Percentiles rank a stretch among this genome's conserved stretches.
Evolutionary conservation across 2,113 vertebrate species (phyloP).

Genomic region (Phrynosoma blainvillii): DNA sequence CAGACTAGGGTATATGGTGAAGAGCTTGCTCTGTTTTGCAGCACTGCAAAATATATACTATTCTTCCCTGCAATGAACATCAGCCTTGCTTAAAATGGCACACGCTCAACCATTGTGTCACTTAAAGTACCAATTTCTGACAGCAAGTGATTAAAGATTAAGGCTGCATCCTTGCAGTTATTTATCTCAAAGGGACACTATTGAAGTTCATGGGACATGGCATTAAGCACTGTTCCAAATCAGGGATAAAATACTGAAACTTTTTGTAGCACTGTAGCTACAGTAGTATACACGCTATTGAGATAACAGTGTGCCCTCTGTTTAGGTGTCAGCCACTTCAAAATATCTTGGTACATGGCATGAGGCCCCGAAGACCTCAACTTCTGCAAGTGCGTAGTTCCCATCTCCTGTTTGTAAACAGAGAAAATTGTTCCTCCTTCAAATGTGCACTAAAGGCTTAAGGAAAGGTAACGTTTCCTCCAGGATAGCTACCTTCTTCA

Average conservation of each 20-base stretch:
- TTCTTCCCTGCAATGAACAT: constrained; percentile 51
- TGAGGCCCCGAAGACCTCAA: neutral
- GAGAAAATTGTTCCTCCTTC: neutral
- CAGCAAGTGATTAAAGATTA: constrained; percentile 32
- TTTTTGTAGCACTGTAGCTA: constrained; percentile 39
- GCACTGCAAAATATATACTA: constrained; percentile 62
- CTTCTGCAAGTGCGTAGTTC: neutral
- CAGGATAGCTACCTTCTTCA: neutral
- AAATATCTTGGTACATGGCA: constrained; percentile 56
- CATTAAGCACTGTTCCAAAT: constrained; percentile 1
- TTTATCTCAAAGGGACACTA: neutral
- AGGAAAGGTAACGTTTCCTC: neutral
- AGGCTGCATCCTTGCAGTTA: constrained; percentile 51
- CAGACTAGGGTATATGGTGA: constrained; percentile 81
- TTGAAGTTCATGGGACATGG: neutral
- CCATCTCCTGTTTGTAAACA: neutral
- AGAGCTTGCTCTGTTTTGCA: constrained; percentile 74
- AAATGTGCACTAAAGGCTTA: neutral
- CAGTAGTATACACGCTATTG: constrained; percentile 43
- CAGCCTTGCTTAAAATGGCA: constrained; percentile 36
- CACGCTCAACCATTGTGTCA: constrained; percentile 40
- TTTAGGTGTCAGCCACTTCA: constrained; percentile 45
- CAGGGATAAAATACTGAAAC: neutral
- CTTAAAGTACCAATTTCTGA: neutral
- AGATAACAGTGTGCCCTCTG: constrained; percentile 44